Percentiles rank a stretch among this genome's conserved stretches.
Conservation (phyloP, 2,888 invertebrate genomes). For the Megastigmus dorsalis region DNA sequence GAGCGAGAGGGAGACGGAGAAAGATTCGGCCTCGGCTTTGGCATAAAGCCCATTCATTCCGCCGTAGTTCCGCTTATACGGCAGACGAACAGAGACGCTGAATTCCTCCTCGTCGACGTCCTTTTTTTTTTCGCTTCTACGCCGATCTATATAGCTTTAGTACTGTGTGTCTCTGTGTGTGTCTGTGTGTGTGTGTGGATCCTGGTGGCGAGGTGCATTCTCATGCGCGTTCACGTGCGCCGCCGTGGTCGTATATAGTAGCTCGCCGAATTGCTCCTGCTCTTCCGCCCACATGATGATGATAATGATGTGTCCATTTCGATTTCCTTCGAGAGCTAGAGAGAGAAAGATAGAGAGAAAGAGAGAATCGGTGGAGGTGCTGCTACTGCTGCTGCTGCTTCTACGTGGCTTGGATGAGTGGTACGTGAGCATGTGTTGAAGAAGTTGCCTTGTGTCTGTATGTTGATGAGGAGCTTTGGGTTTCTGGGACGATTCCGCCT, state of each 20-base stretch:
- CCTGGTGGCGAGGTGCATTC: constrained; percentile 4
- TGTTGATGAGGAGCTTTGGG: too few species aligned
- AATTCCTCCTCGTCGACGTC: background rate
- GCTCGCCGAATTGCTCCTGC: constrained; percentile 5
- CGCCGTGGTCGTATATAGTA: too few species aligned
- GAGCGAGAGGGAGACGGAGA: too few species aligned
- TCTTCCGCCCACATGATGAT: background rate
- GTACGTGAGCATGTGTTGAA: too few species aligned
- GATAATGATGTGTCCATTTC: constrained; percentile 1
- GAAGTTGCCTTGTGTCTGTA: too few species aligned
- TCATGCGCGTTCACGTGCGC: constrained; percentile 14
- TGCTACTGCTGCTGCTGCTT: background rate
- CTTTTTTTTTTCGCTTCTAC: background rate
- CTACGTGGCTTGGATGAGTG: too few species aligned
- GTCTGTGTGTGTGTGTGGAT: too few species aligned
- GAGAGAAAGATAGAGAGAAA: background rate
- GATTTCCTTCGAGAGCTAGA: background rate
- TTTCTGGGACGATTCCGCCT: constrained; percentile 9
- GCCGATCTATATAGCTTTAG: background rate
- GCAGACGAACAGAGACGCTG: background rate
- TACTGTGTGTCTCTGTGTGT: too few species aligned
- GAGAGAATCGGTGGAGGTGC: background rate
- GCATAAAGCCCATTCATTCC: constrained; percentile 41
- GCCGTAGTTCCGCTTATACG: constrained; percentile 4
- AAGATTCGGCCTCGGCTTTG: constrained; percentile 49